Percentiles rank a stretch among this genome's conserved stretches.
These are phyloP conservation scores for Ranitomeya variabilis DNA, from an alignment of 2,113 vertebrate species.

Conservation along the genomic window DNA sequence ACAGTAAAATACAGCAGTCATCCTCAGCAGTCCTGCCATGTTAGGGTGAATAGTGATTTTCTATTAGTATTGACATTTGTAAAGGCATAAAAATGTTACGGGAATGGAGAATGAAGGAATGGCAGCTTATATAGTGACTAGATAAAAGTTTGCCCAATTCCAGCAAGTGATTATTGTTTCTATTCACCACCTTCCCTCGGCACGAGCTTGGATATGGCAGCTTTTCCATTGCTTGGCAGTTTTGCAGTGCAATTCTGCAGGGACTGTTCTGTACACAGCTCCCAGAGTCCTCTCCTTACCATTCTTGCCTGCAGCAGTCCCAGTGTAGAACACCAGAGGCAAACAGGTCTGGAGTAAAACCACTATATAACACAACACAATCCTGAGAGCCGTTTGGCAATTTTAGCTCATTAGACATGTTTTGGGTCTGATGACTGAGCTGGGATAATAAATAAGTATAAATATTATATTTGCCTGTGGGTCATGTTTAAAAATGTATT, in stretches of 20 bases:
- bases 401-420: slow-evolving; percentile 83
- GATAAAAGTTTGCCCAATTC: slow-evolving; percentile 5
- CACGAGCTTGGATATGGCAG: slow-evolving; percentile 38
- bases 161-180: slow-evolving; percentile 14
- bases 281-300: slow-evolving; percentile 66
- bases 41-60: background rate
- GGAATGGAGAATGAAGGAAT: background rate
- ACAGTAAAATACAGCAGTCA: background rate
- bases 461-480: slow-evolving; percentile 87
- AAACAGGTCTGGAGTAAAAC: slow-evolving; percentile 72
- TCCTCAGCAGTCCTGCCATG: background rate
- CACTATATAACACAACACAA: slow-evolving; percentile 68
- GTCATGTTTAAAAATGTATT: slow-evolving; percentile 88
- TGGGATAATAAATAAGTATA: slow-evolving; percentile 85
- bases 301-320: slow-evolving; percentile 80
- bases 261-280: slow-evolving; percentile 64
- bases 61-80: background rate
- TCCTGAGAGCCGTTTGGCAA: slow-evolving; percentile 77
- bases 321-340: slow-evolving; percentile 75
- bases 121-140: background rate
- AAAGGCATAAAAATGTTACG: background rate
- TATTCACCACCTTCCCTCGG: slow-evolving; percentile 1
- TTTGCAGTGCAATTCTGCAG: slow-evolving; percentile 68
- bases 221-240: slow-evolving; percentile 71
- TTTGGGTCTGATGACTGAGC: slow-evolving; percentile 77